These are phyloP conservation scores for Azorinus chamasolen DNA, from an alignment of 2,888 invertebrate genomes.

Conservation along the genomic window DNA sequence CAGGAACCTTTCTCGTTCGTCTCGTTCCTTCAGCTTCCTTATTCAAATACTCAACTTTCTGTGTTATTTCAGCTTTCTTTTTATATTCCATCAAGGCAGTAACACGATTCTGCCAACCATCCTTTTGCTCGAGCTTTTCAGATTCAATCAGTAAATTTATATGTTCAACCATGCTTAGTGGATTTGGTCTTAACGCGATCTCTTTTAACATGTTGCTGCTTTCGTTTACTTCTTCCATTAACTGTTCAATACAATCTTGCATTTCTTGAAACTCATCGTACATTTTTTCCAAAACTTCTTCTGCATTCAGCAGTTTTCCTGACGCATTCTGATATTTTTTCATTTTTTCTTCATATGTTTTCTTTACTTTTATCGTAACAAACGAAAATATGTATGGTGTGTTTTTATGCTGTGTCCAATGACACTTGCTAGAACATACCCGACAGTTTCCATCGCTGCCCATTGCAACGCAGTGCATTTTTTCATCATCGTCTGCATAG, in stretches of 20 bases:
- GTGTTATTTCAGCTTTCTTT: conserved; percentile 1
- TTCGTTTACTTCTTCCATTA: conserved; percentile 38
- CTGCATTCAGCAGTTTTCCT: conserved; percentile 26
- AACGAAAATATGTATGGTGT: conserved; percentile 23
- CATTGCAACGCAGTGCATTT: conserved; percentile 49
- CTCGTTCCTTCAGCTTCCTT: too few relatives aligned
- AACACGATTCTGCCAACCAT: conserved; percentile 35
- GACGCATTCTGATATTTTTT: conserved; percentile 58
- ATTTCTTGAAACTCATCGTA: conserved; percentile 36
- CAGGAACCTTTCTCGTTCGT: too few relatives aligned
- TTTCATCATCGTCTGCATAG: conserved; percentile 43
- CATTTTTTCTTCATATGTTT: conserved; percentile 61
- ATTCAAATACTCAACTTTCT: not conserved
- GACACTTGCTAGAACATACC: conserved; percentile 36
- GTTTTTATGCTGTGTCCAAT: conserved; percentile 54
- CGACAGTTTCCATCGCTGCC: conserved; percentile 34
- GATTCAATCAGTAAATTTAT: conserved; percentile 71
- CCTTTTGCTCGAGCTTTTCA: conserved; percentile 50
- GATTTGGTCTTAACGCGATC: conserved; percentile 70
- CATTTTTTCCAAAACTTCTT: conserved; percentile 28
- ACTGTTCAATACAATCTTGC: conserved; percentile 23
- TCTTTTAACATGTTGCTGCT: conserved; percentile 57
- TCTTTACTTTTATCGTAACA: conserved; percentile 14
- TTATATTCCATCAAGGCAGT: conserved; percentile 11
- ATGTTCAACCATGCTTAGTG: conserved; percentile 66